phyloP scores from a whole-genome alignment of 2,888 invertebrate species.

The Ophion costatus region DNA sequence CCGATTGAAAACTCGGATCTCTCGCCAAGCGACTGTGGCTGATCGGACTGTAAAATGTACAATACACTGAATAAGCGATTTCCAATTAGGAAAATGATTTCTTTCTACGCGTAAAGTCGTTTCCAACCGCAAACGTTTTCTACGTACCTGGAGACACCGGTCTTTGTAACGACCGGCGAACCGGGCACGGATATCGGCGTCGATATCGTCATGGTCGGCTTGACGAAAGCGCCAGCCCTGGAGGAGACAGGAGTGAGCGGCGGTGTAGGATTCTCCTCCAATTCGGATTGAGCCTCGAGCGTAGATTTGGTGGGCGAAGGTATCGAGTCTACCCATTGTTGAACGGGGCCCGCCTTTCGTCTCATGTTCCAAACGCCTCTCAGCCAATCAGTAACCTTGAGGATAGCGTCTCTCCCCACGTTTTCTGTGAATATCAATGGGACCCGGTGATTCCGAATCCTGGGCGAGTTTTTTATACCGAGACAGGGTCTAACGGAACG shows the following conservation, averaged over 20 bases:
- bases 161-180: constrained; percentile 74
- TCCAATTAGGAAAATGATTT: constrained; percentile 13
- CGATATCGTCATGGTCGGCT: constrained; percentile 79
- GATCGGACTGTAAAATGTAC: constrained; percentile 64
- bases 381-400: constrained; percentile 80
- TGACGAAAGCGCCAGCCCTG: constrained; percentile 66
- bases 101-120: not conserved
- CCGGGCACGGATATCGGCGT: constrained; percentile 78
- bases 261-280: constrained; percentile 57
- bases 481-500: not conserved
- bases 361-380: constrained; percentile 85
- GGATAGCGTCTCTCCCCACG: constrained; percentile 78
- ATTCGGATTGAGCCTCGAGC: constrained; percentile 56
- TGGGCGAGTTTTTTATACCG: not conserved
- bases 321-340: constrained; percentile 91
- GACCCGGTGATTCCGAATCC: not conserved
- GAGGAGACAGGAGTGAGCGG: constrained; percentile 57
- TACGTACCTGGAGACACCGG: constrained; percentile 74
- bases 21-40: constrained; percentile 77
- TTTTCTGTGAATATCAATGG: constrained; percentile 73
- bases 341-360: constrained; percentile 88
- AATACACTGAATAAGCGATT: not conserved
- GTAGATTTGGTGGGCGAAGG: constrained; percentile 82
- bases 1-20: constrained; percentile 82
- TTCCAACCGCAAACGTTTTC: not conserved